Percentiles rank a stretch among this genome's conserved stretches.
Conservation (phyloP, 2,888 invertebrate genomes). For the Andrena flavipes region DNA sequence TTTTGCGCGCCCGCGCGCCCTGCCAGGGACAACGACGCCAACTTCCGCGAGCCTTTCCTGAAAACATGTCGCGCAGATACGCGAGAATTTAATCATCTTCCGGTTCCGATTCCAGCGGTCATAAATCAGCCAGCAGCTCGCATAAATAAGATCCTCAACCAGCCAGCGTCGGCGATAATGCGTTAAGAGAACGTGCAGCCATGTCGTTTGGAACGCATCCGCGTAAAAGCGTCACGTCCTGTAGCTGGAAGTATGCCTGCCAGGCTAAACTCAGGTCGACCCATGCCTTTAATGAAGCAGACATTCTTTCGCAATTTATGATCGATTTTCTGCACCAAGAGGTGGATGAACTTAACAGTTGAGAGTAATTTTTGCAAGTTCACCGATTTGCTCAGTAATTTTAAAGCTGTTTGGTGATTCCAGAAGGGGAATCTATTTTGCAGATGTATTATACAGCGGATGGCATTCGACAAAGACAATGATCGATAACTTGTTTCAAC, state of each 20-base stretch:
- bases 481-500: too few relatives aligned
- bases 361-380: too few relatives aligned
- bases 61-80: slow-evolving; percentile 38
- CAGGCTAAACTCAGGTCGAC: slow-evolving; percentile 3
- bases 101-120: slow-evolving; percentile 62
- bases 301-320: slow-evolving; percentile 23
- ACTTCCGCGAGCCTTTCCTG: slow-evolving; percentile 11
- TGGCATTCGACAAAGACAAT: too few relatives aligned
- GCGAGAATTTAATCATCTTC: slow-evolving; percentile 58
- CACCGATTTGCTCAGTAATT: too few relatives aligned
- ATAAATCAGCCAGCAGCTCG: slow-evolving; percentile 72
- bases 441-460: too few relatives aligned
- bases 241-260: slow-evolving; percentile 10
- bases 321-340: not conserved
- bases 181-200: slow-evolving; percentile 12
- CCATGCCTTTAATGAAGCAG: slow-evolving; percentile 10
- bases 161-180: slow-evolving; percentile 15
- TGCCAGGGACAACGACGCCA: not conserved
- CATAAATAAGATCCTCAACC: slow-evolving; percentile 72
- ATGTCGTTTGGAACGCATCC: not conserved
- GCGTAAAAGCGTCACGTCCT: slow-evolving; percentile 11
- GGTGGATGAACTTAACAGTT: not conserved
- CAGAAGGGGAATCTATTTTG: too few relatives aligned
- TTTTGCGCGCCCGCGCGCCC: slow-evolving; percentile 5
- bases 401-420: too few relatives aligned